Evolutionary conservation across 2,113 vertebrate genomes (phyloP).

Genomic region (Chionis minor): DNA sequence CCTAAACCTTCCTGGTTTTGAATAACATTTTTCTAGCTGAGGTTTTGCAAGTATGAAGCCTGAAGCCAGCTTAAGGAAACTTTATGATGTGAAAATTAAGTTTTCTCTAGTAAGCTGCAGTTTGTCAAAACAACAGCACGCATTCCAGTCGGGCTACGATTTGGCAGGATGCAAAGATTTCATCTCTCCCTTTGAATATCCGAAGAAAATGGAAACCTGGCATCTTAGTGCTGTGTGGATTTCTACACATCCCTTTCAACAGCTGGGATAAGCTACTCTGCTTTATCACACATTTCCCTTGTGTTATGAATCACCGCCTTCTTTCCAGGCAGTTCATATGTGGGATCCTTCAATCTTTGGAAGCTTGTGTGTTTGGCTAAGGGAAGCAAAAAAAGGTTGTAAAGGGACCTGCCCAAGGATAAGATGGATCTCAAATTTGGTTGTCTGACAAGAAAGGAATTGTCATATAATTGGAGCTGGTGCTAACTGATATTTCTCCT

Average conservation of each 20-base stretch:
- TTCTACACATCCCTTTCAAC: slow-evolving; percentile 57
- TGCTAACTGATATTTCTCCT: slow-evolving; percentile 11
- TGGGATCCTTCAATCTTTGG: slow-evolving; percentile 29
- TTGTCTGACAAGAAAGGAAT: slow-evolving; percentile 15
- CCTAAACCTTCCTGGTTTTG: slow-evolving; percentile 26
- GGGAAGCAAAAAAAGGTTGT: background rate
- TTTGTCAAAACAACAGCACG: slow-evolving; percentile 61
- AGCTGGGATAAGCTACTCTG: slow-evolving; percentile 63
- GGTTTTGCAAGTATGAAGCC: slow-evolving; percentile 51
- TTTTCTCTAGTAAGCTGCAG: slow-evolving; percentile 67
- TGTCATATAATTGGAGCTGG: background rate
- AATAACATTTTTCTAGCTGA: slow-evolving; percentile 49
- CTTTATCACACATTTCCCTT: slow-evolving; percentile 50
- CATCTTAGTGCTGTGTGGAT: slow-evolving; percentile 16
- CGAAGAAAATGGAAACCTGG: slow-evolving; percentile 52
- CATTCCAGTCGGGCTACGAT: slow-evolving; percentile 49
- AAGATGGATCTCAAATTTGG: background rate
- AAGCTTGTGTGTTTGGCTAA: background rate
- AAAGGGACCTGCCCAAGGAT: background rate
- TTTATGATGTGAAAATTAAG: slow-evolving; percentile 71
- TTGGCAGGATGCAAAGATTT: slow-evolving; percentile 57
- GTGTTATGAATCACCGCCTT: slow-evolving; percentile 53
- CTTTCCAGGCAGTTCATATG: slow-evolving; percentile 2
- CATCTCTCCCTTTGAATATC: slow-evolving; percentile 50
- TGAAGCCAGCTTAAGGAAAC: slow-evolving; percentile 54